Conservation (phyloP, 2,113 vertebrate genomes). For the Archilochus colubris region DNA sequence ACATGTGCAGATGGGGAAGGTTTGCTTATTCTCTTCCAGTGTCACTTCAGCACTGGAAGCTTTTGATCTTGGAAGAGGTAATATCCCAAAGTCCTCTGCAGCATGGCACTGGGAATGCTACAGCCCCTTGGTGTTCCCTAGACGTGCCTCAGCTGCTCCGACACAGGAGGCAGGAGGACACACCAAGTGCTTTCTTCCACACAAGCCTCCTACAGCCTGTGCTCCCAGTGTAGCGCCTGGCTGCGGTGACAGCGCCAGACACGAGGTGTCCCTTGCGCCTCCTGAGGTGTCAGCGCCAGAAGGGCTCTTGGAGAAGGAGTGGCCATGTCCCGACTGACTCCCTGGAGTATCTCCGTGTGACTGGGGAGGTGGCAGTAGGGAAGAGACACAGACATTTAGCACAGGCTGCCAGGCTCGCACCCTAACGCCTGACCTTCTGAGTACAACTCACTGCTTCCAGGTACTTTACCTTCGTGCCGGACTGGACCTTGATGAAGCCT, state of each 20-base stretch:
- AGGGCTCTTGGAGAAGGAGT: constrained; percentile 53
- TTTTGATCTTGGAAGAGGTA: constrained; percentile 44
- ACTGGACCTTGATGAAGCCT: constrained; percentile 96
- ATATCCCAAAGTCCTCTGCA: constrained; percentile 31
- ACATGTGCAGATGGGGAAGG: background rate
- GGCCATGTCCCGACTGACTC: constrained; percentile 43
- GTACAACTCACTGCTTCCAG: constrained; percentile 80
- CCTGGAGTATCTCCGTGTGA: constrained; percentile 62
- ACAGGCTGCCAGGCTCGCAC: constrained; percentile 69
- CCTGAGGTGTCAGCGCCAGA: constrained; percentile 52
- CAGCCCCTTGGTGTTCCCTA: background rate
- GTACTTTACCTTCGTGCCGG: constrained; percentile 99
- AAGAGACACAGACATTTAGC: constrained; percentile 75
- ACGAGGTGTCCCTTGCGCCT: constrained; percentile 58
- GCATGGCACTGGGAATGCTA: background rate
- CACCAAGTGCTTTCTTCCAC: constrained; percentile 65
- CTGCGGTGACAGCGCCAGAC: constrained; percentile 58
- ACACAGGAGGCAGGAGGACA: constrained; percentile 47
- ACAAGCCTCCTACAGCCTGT: constrained; percentile 20
- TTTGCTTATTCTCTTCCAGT: background rate
- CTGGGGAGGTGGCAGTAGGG: constrained; percentile 55
- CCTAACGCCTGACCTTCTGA: constrained; percentile 76
- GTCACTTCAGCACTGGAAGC: constrained; percentile 29
- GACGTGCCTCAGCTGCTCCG: constrained; percentile 1
- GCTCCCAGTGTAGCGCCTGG: constrained; percentile 45